Evolutionary conservation across 30 jellyfish, hydroid and myxozoan species (phyloP), one percentile per base, ranked within the genome.

Genomic region (Chrysaora quinquecirrha): DNA sequence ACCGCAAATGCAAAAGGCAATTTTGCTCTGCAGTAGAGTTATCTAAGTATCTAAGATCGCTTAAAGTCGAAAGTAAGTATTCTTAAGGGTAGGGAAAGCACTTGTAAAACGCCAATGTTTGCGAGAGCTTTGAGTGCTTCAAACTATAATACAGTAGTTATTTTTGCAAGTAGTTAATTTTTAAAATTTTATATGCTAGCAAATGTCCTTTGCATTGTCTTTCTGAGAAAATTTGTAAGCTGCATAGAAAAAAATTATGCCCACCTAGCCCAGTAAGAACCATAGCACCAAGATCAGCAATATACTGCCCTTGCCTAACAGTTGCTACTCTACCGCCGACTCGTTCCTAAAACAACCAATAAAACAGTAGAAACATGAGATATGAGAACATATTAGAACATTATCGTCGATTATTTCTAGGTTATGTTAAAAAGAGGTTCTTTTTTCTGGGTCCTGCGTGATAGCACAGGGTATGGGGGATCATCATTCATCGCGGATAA

Each of bases 281-380:
- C 99, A 94, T 94, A 19, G 99, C 99, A 32, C 99, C 99, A 87
- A 94, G 97, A 76, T 94, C 99, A 16, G 99, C 99, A 70, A 94
- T 94, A 69, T 87, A 94, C 34, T 73, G 97, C 7, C 97, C 99
- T 32, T 83, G 97, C 54, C 97, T 75, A 1, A 82, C 90, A 7
- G 99, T 94, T 71, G 99, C 99, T 19, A 94, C 99, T 22, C 99
- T 77, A 34, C 99, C 99, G 7, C 99, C 99, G 70, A 94, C 99
- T 19, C 99, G 92, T 48, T 94, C 99, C 96, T 88, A 60, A 2
- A 30, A 64, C 6, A 27, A 30, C 24, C 3, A 18, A 64, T 20
- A 27, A n/a, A 60, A 60, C 23, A 21, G n/a, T n/a, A 60, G n/a
- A 60, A 60, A 60, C 10, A 20, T 60, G 6, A 25, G 6, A 6